A percentile compares a stretch with the other conserved stretches of the same genome.
These are phyloP conservation scores for Cerastoderma edule DNA, from an alignment of 2,888 invertebrate species.

Conservation along the genomic window DNA sequence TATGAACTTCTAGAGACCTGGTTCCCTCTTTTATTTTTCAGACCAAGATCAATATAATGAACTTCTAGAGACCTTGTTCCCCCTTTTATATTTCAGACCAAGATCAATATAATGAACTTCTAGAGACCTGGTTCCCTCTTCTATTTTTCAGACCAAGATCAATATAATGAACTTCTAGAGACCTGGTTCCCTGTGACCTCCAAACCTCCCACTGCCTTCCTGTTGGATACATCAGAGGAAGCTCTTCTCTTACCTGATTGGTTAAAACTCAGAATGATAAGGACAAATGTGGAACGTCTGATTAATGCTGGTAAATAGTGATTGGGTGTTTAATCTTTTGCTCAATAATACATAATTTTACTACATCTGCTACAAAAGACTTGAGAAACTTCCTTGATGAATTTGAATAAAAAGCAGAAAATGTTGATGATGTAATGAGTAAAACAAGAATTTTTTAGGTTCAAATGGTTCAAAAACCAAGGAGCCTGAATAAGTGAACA, in stretches of 20 bases:
- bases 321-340: not conserved
- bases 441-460: too few species aligned
- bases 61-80: not conserved
- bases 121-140: conserved; percentile 86
- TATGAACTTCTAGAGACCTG: not conserved
- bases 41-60: not conserved
- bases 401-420: too few species aligned
- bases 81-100: not conserved
- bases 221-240: conserved; percentile 92
- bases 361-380: too few species aligned
- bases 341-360: too few species aligned
- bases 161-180: conserved; percentile 88
- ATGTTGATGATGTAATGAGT: too few species aligned
- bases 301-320: conserved; percentile 88
- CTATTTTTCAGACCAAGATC: conserved; percentile 32
- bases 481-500: too few species aligned
- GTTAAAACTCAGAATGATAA: conserved; percentile 93
- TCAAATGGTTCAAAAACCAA: too few species aligned
- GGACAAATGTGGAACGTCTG: conserved; percentile 91
- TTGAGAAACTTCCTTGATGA: too few species aligned
- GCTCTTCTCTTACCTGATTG: conserved; percentile 95
- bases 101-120: conserved; percentile 84
- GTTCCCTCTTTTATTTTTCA: not conserved
- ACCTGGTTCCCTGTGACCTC: conserved; percentile 92
- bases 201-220: conserved; percentile 91